Evolutionary conservation across 1,140 invertebrate genomes (phyloP).

Genomic region (Scaptomyza pallida): DNA sequence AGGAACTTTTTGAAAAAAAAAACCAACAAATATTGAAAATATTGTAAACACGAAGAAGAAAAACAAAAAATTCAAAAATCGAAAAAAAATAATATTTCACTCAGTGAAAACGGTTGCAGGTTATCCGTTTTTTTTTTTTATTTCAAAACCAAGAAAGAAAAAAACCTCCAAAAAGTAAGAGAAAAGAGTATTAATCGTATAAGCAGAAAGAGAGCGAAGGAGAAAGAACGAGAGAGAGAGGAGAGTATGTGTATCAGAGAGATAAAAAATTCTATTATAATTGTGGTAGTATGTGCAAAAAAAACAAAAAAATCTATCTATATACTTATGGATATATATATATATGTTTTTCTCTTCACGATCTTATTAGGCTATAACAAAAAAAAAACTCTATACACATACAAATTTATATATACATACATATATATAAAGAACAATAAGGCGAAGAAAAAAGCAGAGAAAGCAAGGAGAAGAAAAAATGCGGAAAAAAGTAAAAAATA

Average conservation of each 20-base stretch:
- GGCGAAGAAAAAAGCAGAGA: slow-evolving; percentile 26
- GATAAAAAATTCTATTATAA: slow-evolving; percentile 21
- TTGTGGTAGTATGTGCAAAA: slow-evolving; percentile 20
- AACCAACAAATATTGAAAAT: slow-evolving; percentile 72
- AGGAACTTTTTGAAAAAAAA: slow-evolving; percentile 69
- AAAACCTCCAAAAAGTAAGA: slow-evolving; percentile 23
- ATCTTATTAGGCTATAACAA: slow-evolving; percentile 70
- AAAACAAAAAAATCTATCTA: not conserved
- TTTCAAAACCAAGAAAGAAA: slow-evolving; percentile 16
- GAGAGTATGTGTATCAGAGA: slow-evolving; percentile 37
- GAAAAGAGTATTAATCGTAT: slow-evolving; percentile 62
- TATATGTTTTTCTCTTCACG: slow-evolving; percentile 54
- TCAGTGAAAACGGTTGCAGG: slow-evolving; percentile 71
- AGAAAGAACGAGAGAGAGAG: not conserved
- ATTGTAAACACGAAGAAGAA: slow-evolving; percentile 66
- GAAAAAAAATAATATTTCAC: slow-evolving; percentile 64
- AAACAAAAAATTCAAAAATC: slow-evolving; percentile 40
- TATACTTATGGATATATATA: slow-evolving; percentile 32
- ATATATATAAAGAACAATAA: slow-evolving; percentile 66
- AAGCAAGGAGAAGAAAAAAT: slow-evolving; percentile 23
- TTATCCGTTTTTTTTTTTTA: slow-evolving; percentile 60
- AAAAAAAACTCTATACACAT: slow-evolving; percentile 44
- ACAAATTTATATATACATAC: slow-evolving; percentile 39
- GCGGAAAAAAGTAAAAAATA: slow-evolving; percentile 49
- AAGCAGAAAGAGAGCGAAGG: slow-evolving; percentile 40